These are phyloP conservation scores for Scaptomyza hsui DNA, from an alignment of 1,140 invertebrate genomes.

Conservation along the genomic window DNA sequence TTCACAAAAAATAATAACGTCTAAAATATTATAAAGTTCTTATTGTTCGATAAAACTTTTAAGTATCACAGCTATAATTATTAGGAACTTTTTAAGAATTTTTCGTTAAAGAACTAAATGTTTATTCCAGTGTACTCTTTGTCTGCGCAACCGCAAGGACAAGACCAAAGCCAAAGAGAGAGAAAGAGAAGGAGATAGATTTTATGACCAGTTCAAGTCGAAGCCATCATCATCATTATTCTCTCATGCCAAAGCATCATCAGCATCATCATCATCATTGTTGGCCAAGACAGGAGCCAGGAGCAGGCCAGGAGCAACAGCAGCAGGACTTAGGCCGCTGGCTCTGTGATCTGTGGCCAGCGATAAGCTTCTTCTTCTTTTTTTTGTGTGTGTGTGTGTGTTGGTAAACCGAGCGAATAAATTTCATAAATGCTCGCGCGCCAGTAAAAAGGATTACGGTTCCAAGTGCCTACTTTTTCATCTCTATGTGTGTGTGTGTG, in stretches of 20 bases:
- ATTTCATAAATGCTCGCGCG: conserved; percentile 71
- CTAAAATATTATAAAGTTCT: too few relatives aligned
- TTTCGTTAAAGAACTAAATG: too few relatives aligned
- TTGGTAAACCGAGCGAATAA: conserved; percentile 47
- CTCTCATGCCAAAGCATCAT: conserved; percentile 13
- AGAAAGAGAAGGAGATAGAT: conserved; percentile 5
- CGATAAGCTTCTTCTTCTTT: conserved; percentile 49
- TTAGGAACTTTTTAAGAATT: too few relatives aligned
- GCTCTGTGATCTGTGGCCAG: conserved; percentile 61
- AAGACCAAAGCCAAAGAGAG: conserved; percentile 27
- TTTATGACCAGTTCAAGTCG: conserved; percentile 77
- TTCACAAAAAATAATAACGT: not conserved
- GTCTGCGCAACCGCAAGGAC: conserved; percentile 74
- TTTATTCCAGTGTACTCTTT: conserved; percentile 12
- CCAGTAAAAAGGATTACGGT: conserved; percentile 71
- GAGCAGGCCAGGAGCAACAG: conserved; percentile 1
- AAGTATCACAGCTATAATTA: too few relatives aligned
- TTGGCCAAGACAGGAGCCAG: conserved; percentile 25
- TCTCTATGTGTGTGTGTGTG: conserved; percentile 15
- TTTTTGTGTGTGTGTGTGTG: not conserved
- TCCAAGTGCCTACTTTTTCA: conserved; percentile 21
- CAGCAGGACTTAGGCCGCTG: conserved; percentile 46
- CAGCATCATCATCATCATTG: conserved; percentile 27
- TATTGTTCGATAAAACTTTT: too few relatives aligned
- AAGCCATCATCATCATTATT: conserved; percentile 63